Evolutionary conservation across 2,797 vertebrate species (phyloP).

Genomic region (Sebastes taczanowskii): DNA sequence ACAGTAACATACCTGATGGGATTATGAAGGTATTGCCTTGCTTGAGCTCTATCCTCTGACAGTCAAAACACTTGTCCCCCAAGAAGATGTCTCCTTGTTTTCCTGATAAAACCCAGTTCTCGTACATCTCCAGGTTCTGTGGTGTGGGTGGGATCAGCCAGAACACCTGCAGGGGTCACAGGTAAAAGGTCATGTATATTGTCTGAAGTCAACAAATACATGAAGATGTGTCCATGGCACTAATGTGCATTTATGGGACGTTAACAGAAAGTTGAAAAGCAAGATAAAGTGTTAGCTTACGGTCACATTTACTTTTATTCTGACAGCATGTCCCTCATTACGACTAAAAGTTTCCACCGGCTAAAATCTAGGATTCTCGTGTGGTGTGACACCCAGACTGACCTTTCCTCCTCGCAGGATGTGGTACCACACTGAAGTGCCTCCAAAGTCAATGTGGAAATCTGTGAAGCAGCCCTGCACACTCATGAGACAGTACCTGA

Average conservation of each 20-base stretch:
- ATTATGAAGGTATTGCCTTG: slow-evolving; percentile 98
- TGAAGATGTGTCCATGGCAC: not conserved
- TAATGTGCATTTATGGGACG: not conserved
- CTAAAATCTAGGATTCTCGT: not conserved
- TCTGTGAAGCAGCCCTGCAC: slow-evolving; percentile 98
- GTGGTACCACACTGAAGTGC: slow-evolving; percentile 99
- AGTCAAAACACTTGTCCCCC: slow-evolving; percentile 93
- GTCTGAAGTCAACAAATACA: not conserved
- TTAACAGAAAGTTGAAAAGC: not conserved
- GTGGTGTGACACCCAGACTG: slow-evolving; percentile 21
- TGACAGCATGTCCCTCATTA: not conserved
- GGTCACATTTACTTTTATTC: not conserved
- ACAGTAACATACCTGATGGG: slow-evolving; percentile 87
- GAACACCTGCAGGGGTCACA: slow-evolving; percentile 86
- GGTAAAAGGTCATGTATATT: not conserved
- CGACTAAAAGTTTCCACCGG: not conserved
- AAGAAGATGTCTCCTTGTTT: slow-evolving; percentile 99
- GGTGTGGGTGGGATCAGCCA: slow-evolving; percentile 97
- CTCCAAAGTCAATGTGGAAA: slow-evolving; percentile 98
- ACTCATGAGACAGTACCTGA: slow-evolving; percentile 98
- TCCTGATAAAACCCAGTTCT: slow-evolving; percentile 98
- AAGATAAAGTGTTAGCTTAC: not conserved
- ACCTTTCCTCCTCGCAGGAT: slow-evolving; percentile 97
- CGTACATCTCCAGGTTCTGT: slow-evolving; percentile 96
- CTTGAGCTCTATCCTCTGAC: slow-evolving; percentile 94